Conservation (phyloP, 2,113 vertebrate species). For the Corythoichthys intestinalis region DNA sequence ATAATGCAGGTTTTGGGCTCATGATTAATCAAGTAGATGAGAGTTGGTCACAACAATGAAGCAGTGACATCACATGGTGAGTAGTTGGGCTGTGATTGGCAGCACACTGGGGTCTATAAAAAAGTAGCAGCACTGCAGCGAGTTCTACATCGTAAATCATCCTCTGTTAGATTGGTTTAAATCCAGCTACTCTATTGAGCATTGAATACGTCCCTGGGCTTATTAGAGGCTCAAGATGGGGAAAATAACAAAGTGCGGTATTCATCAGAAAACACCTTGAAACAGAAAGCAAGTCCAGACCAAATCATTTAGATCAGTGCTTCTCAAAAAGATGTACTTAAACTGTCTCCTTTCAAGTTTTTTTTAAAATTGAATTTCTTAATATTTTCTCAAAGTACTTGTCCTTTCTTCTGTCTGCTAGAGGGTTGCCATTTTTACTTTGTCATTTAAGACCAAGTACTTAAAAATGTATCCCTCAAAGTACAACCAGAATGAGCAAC, state of each 20-base stretch:
- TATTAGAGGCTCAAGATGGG: slow-evolving; percentile 65
- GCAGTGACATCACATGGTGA: slow-evolving; percentile 54
- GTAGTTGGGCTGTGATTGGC: slow-evolving; percentile 68
- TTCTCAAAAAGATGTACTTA: neutral
- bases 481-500: neutral
- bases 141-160: slow-evolving; percentile 67
- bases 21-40: slow-evolving; percentile 69
- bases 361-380: no score
- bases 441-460: neutral
- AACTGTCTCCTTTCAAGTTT: neutral
- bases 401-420: no score
- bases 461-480: neutral
- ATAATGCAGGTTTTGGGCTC: slow-evolving; percentile 52
- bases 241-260: slow-evolving; percentile 60
- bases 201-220: slow-evolving; percentile 64
- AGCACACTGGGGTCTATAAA: slow-evolving; percentile 52
- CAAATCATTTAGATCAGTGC: slow-evolving; percentile 32
- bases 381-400: neutral
- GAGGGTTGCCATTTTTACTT: neutral
- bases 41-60: slow-evolving; percentile 52
- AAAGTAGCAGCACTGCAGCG: slow-evolving; percentile 49
- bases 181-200: slow-evolving; percentile 63
- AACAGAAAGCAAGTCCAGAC: slow-evolving; percentile 30
- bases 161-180: slow-evolving; percentile 68
- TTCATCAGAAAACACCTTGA: slow-evolving; percentile 60